Conservation (phyloP, 2,113 vertebrate genomes). For the Zeus faber region DNA sequence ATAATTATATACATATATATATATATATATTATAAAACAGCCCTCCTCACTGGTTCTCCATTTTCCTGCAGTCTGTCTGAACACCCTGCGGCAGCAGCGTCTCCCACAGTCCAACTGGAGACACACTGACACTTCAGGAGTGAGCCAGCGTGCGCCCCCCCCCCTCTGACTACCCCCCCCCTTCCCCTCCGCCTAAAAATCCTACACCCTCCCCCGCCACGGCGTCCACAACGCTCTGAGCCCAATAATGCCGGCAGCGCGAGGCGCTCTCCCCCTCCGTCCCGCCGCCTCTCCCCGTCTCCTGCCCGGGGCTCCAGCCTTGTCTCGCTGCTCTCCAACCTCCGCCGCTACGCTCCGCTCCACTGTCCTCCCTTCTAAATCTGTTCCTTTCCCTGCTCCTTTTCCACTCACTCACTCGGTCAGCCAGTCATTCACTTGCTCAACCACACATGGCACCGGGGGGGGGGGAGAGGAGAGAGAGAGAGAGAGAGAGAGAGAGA, state of each 20-base stretch:
- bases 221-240: no score
- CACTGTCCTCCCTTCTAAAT: neutral
- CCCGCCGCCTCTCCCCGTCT: slow-evolving; percentile 22
- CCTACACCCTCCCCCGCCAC: no score
- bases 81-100: slow-evolving; percentile 5
- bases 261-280: slow-evolving; percentile 9
- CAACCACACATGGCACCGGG: slow-evolving; percentile 12
- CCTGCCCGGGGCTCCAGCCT: slow-evolving; percentile 4
- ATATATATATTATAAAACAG: slow-evolving; percentile 15
- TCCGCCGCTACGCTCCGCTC: neutral
- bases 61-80: slow-evolving; percentile 20
- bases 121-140: slow-evolving; percentile 64
- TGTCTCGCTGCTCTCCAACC: slow-evolving; percentile 11
- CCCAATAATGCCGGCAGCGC: no score
- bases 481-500: neutral
- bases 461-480: neutral
- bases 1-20: no score
- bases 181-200: slow-evolving; percentile 5
- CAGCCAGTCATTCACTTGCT: slow-evolving; percentile 26
- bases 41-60: slow-evolving; percentile 41
- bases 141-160: slow-evolving; percentile 66
- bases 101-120: slow-evolving; percentile 46
- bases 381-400: neutral
- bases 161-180: slow-evolving; percentile 1
- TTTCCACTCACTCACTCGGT: slow-evolving; percentile 12